Evolutionary conservation across 2,888 invertebrate genomes (phyloP).

Genomic region (Leptinotarsa rubiginosa): DNA sequence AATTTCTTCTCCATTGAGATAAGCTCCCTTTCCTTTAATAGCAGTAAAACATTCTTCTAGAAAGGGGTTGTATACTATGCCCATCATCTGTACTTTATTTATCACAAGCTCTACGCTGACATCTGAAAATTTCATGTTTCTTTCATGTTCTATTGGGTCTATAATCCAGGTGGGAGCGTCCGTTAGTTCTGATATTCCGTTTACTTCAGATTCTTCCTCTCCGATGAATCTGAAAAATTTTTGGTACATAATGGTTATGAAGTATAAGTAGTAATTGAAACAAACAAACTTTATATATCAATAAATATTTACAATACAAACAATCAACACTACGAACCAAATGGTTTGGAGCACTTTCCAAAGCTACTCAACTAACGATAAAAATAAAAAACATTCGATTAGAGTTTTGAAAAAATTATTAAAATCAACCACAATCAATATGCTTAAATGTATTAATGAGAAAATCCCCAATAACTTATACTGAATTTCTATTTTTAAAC

Average conservation of each 20-base stretch:
- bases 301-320: background rate
- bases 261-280: too few relatives aligned
- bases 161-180: constrained; percentile 86
- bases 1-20: constrained; percentile 75
- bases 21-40: constrained; percentile 78
- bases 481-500: too few relatives aligned
- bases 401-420: too few relatives aligned
- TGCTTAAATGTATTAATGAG: too few relatives aligned
- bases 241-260: background rate
- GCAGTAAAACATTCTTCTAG: constrained; percentile 79
- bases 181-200: constrained; percentile 71
- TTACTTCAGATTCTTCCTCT: constrained; percentile 74
- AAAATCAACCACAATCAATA: too few relatives aligned
- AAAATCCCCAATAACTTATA: too few relatives aligned
- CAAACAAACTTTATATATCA: too few relatives aligned
- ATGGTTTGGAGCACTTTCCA: too few relatives aligned
- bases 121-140: constrained; percentile 74
- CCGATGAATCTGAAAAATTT: constrained; percentile 77
- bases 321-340: background rate
- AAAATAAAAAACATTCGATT: too few relatives aligned
- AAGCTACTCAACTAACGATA: too few relatives aligned
- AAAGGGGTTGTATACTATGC: constrained; percentile 82
- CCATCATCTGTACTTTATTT: constrained; percentile 72
- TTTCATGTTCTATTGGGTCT: constrained; percentile 91
- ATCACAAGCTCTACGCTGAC: constrained; percentile 76